These are phyloP conservation scores for Enteromius thamalakanensis DNA, from an alignment of 2,797 vertebrate genomes.

Conservation along the genomic window DNA sequence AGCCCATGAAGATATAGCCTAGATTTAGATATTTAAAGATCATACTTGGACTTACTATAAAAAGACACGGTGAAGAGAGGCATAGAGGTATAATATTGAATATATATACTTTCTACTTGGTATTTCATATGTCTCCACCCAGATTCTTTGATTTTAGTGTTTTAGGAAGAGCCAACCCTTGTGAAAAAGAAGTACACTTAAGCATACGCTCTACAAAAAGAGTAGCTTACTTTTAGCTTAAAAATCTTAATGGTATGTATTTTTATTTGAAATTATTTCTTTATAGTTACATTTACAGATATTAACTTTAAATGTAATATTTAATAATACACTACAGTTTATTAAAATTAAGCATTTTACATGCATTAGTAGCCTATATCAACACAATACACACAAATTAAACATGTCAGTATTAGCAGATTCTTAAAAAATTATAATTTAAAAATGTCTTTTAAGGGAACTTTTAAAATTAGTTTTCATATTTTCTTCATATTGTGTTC, in stretches of 20 bases:
- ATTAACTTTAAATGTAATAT: neutral
- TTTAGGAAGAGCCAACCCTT: neutral
- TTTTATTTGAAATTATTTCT: neutral
- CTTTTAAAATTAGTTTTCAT: neutral
- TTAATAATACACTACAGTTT: neutral
- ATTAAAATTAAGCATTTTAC: neutral
- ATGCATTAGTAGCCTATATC: neutral
- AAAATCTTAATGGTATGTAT: neutral
- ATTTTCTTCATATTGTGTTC: neutral
- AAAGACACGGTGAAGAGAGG: constrained; percentile 10
- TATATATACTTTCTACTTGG: neutral
- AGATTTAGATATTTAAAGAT: constrained; percentile 50
- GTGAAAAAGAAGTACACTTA: neutral
- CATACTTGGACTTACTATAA: constrained; percentile 7
- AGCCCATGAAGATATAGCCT: constrained; percentile 61
- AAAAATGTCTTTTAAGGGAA: neutral
- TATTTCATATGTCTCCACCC: neutral
- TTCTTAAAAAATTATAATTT: neutral
- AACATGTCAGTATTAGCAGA: neutral
- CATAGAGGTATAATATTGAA: neutral
- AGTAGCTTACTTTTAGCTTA: neutral
- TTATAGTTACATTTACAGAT: neutral
- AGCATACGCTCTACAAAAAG: neutral
- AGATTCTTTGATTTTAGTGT: neutral
- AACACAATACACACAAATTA: neutral